Evolutionary conservation across 1,140 invertebrate genomes (phyloP).

Genomic region (Pogonognathellus flavescens): DNA sequence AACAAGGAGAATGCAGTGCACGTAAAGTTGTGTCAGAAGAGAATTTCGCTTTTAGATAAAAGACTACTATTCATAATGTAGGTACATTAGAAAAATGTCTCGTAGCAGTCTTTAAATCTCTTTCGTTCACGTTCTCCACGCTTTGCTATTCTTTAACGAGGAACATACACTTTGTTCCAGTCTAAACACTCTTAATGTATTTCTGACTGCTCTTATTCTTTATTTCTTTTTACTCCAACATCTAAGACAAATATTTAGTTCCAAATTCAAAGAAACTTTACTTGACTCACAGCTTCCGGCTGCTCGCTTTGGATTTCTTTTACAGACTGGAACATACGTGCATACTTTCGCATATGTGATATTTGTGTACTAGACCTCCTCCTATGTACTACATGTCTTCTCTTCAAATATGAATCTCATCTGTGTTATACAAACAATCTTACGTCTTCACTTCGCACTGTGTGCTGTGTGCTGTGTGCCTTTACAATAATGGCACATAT

Average conservation of each 20-base stretch:
- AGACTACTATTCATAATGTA: not conserved
- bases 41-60: not conserved
- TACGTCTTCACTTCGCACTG: too few species aligned
- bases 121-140: not conserved
- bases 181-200: conserved; percentile 35
- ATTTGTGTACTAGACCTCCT: too few species aligned
- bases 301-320: conserved; percentile 34
- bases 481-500: not conserved
- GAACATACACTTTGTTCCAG: not conserved
- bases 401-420: not conserved
- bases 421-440: too few species aligned
- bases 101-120: not conserved
- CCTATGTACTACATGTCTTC: not conserved
- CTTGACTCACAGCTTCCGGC: conserved; percentile 44
- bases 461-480: too few species aligned
- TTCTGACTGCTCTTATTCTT: not conserved
- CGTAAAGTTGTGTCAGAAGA: too few species aligned
- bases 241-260: conserved; percentile 35
- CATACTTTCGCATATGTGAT: not conserved
- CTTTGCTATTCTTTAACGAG: not conserved
- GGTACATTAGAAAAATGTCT: conserved; percentile 3
- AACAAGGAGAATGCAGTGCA: too few species aligned
- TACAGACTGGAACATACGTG: not conserved
- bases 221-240: conserved; percentile 4
- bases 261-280: conserved; percentile 29